Conservation (phyloP, 2,113 vertebrate species). For the Corynorhinus townsendii region DNA sequence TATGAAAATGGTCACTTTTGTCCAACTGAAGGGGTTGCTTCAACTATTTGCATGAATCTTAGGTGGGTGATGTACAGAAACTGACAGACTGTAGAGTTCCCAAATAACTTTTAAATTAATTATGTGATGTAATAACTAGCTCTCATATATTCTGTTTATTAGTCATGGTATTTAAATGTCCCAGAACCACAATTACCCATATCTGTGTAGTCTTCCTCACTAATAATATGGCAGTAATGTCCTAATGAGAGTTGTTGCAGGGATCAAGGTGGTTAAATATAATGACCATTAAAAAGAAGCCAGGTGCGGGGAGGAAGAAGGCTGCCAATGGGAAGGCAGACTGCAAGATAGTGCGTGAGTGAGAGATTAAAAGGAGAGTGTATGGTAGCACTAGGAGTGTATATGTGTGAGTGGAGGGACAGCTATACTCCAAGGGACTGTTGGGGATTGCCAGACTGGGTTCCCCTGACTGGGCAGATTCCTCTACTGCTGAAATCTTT, state of each 20-base stretch:
- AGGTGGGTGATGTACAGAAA: neutral
- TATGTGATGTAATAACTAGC: conserved; percentile 13
- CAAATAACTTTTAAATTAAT: conserved; percentile 8
- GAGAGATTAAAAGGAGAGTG: no score
- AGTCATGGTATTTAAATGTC: conserved; percentile 55
- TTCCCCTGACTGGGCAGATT: no score
- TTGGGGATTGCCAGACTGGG: no score
- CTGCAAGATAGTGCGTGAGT: no score
- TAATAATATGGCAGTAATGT: conserved; percentile 54
- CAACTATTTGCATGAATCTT: neutral
- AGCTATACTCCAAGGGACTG: no score
- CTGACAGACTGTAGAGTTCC: neutral
- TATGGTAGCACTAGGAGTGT: no score
- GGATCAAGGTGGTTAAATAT: conserved; percentile 52
- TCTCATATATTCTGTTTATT: conserved; percentile 9
- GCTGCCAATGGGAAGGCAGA: no score
- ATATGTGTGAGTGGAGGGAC: no score
- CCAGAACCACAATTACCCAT: conserved; percentile 16
- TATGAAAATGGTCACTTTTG: neutral
- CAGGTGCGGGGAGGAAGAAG: neutral
- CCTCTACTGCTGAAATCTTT: no score
- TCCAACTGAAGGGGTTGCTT: neutral
- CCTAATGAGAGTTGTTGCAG: conserved; percentile 51
- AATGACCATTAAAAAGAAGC: conserved; percentile 62
- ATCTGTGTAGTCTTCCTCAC: conserved; percentile 22